A percentile compares a stretch with the other conserved stretches of the same genome.
Evolutionary conservation across 2,888 invertebrate genomes (phyloP).

Genomic region (Euphydryas editha): DNA sequence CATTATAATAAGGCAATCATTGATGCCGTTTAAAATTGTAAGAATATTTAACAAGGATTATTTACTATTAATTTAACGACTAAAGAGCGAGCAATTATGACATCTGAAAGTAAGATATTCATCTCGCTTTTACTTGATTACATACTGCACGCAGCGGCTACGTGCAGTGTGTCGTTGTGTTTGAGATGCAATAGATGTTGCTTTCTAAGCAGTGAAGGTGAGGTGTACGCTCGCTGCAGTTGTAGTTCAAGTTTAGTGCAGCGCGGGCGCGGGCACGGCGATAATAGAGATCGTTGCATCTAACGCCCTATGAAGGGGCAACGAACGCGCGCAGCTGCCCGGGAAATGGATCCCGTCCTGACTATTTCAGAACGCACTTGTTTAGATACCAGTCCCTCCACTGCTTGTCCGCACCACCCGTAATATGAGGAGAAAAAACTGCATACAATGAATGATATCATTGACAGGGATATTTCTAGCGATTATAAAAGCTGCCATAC

Average conservation of each 20-base stretch:
- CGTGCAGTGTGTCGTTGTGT: constrained; percentile 53
- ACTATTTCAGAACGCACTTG: constrained; percentile 79
- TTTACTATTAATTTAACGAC: constrained; percentile 9
- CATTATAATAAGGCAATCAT: constrained; percentile 36
- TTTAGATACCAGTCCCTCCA: constrained; percentile 65
- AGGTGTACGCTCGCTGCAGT: constrained; percentile 71
- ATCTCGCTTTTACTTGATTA: constrained; percentile 75
- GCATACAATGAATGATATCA: constrained; percentile 41
- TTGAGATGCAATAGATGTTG: constrained; percentile 73
- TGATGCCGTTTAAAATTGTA: constrained; percentile 31
- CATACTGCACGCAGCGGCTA: constrained; percentile 48
- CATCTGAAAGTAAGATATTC: constrained; percentile 49
- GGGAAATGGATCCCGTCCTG: constrained; percentile 81
- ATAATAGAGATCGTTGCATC: constrained; percentile 81
- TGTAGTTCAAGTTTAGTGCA: constrained; percentile 79
- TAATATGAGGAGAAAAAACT: constrained; percentile 62
- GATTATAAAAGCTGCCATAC: constrained; percentile 25
- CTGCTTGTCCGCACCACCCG: constrained; percentile 61
- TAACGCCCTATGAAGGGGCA: constrained; percentile 78
- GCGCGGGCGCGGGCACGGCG: constrained; percentile 53
- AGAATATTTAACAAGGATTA: constrained; percentile 21
- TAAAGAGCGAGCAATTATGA: constrained; percentile 33
- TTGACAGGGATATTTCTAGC: constrained; percentile 43
- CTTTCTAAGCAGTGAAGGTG: constrained; percentile 82
- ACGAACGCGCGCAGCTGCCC: constrained; percentile 81